Conservation (phyloP, 2,888 invertebrate genomes). For the Rapana venosa region DNA sequence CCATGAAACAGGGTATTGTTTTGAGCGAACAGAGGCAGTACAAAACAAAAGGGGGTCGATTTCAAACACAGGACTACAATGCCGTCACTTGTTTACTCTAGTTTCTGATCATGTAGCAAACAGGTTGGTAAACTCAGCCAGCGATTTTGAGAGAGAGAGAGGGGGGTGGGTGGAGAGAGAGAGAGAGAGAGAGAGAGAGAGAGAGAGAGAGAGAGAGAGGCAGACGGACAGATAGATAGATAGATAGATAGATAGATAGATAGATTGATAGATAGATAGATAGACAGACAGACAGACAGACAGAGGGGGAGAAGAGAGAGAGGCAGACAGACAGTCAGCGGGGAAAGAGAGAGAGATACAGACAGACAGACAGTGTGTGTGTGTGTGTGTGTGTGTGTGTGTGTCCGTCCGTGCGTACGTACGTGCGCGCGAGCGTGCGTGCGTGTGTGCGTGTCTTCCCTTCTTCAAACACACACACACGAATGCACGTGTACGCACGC, state of each 20-base stretch:
- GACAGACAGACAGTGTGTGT: no score
- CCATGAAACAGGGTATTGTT: no score
- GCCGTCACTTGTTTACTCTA: no score
- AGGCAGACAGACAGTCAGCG: background rate
- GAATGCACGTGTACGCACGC: background rate
- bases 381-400: background rate
- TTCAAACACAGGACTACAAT: no score
- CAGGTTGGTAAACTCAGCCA: background rate
- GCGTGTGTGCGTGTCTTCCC: background rate
- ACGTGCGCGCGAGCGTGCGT: background rate
- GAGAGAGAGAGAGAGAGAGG: slow-evolving; percentile 9
- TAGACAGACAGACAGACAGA: background rate
- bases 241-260: background rate
- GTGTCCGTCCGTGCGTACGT: background rate
- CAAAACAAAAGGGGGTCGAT: no score
- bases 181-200: slow-evolving; percentile 16
- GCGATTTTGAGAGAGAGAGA: background rate
- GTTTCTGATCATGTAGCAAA: no score
- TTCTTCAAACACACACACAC: no score
- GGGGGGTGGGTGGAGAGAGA: background rate
- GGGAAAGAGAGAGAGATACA: background rate
- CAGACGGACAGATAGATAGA: background rate
- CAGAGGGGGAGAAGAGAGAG: background rate
- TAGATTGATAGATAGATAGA: background rate
- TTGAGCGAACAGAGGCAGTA: no score